Base-by-base conservation (phyloP, 1,140 invertebrate genomes). In the Acromyrmex charruanus region DNA sequence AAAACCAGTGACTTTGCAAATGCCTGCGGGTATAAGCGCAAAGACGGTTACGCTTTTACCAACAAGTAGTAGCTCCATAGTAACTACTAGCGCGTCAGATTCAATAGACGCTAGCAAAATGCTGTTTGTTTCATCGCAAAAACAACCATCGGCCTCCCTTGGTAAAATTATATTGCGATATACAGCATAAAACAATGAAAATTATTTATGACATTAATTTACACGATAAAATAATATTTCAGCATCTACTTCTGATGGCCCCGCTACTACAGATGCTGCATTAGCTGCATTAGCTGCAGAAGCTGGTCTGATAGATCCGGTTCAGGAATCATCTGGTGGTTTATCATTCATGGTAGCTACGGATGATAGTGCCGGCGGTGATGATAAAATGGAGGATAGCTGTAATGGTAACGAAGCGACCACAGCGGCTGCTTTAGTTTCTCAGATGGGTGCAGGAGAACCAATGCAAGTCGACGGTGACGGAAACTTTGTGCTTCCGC, bases 1-100 rank as follows among this genome's bases (percentile, higher is more conserved):
- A 1, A 97, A 97, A 94, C 97, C 97, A 7, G 96, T 97, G 2
- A 97, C 97, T 3, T 95, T 97, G 31, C 96, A 96, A 93, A 96
- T 97, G 94, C 95, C 96, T 12, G 95, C 95, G 10, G 95, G 95
- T 63, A 94, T 95, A 79, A 95, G 95, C 31, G 95, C 95, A 18
- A 96, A 96, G 91, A 96, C 96, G 0, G 95, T 96, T 0, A 96
- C 96, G 4, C 88, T 96, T 4, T 93, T 96, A 79, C 96, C 96
- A 5, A 92, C 95, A 12, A 95, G 93, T 65, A 94, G 92, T 79
- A 94, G 92, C 81, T 94, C 95, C 0, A 94, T 95, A 84, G 94
- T 94, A 0, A 94, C 94, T 53, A 91, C 94, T 1, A 93, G 90
- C 12, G 85, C 92, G 10, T 90, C 90, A 5, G 94, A 94, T 25